Percentiles rank a stretch among this genome's conserved stretches.
phyloP scores from a whole-genome alignment of 2,888 invertebrate genomes.

The Phaonia tiefii region DNA sequence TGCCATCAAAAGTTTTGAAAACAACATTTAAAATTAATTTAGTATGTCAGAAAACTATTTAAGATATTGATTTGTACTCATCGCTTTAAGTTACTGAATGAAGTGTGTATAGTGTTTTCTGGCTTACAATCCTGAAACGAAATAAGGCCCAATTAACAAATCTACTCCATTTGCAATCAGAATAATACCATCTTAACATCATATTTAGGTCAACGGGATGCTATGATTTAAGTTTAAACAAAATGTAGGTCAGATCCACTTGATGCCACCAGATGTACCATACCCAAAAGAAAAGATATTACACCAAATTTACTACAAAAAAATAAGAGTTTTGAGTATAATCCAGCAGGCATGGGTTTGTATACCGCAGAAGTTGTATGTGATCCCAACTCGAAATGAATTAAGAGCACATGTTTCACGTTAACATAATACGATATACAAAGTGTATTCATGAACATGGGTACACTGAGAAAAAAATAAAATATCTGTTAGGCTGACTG shows the following conservation, averaged over 20 bases:
- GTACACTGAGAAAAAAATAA: background rate
- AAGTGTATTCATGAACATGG: background rate
- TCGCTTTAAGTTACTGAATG: too few species aligned
- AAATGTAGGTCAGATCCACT: slow-evolving; percentile 20
- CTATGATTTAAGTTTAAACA: slow-evolving; percentile 7
- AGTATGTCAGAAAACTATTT: too few species aligned
- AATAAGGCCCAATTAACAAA: too few species aligned
- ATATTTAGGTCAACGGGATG: slow-evolving; percentile 35
- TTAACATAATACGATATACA: background rate
- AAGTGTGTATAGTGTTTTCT: too few species aligned
- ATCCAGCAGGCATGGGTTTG: background rate
- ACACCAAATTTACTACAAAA: too few species aligned
- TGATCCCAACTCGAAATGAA: slow-evolving; percentile 2
- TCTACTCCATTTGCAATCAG: too few species aligned
- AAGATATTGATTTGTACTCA: too few species aligned
- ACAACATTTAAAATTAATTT: too few species aligned
- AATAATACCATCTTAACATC: background rate
- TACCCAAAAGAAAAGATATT: too few species aligned
- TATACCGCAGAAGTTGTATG: background rate
- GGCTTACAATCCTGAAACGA: too few species aligned
- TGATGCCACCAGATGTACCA: slow-evolving; percentile 1
- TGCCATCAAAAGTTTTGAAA: too few species aligned
- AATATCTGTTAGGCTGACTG: too few species aligned
- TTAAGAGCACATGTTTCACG: slow-evolving; percentile 9
- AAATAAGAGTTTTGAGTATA: slow-evolving; percentile 4